These are phyloP conservation scores for Deilephila porcellus DNA, from an alignment of 2,888 invertebrate genomes.

Conservation along the genomic window DNA sequence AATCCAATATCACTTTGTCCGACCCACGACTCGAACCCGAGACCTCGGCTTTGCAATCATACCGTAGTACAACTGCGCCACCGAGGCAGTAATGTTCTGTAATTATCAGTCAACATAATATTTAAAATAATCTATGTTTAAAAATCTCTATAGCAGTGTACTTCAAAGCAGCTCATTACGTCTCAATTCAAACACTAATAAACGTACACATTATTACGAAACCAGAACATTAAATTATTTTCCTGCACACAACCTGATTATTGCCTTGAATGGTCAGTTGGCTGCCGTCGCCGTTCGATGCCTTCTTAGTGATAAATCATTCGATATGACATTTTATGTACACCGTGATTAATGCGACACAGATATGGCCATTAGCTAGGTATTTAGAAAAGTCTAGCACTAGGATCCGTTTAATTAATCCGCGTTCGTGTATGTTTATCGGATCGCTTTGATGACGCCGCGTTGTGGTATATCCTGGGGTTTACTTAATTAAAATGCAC, in stretches of 20 bases:
- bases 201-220: not conserved
- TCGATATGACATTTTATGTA: conserved; percentile 15
- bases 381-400: conserved; percentile 17
- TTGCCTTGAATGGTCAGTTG: conserved; percentile 11
- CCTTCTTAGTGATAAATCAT: conserved; percentile 22
- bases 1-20: too few relatives aligned
- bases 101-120: not conserved
- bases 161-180: too few relatives aligned
- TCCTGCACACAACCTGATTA: conserved; percentile 19
- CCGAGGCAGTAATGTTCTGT: too few relatives aligned
- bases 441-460: conserved; percentile 9
- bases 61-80: too few relatives aligned
- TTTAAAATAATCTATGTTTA: too few relatives aligned
- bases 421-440: conserved; percentile 6
- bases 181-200: not conserved
- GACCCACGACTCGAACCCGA: too few relatives aligned
- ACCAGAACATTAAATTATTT: conserved; percentile 15
- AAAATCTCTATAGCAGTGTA: too few relatives aligned
- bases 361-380: conserved; percentile 18
- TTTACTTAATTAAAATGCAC: not conserved
- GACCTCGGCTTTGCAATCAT: too few relatives aligned
- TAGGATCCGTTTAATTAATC: conserved; percentile 19
- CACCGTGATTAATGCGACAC: conserved; percentile 21
- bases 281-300: conserved; percentile 10
- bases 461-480: not conserved